phyloP scores from a whole-genome alignment of 2,113 vertebrate species.

The Nyctereutes procyonoides region DNA sequence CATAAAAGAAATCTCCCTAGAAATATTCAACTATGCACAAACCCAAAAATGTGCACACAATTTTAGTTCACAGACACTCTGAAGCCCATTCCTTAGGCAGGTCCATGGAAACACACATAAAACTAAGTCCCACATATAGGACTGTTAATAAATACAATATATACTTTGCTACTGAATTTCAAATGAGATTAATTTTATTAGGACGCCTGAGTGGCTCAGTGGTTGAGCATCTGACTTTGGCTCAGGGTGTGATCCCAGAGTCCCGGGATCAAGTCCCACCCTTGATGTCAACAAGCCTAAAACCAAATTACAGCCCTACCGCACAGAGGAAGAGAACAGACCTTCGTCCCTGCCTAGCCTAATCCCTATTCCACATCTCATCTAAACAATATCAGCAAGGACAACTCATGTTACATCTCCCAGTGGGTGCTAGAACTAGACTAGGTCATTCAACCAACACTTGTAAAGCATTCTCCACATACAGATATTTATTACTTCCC shows the following conservation, averaged over 20 bases:
- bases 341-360: background rate
- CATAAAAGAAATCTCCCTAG: background rate
- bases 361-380: background rate
- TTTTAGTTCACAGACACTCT: background rate
- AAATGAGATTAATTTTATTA: background rate
- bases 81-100: background rate
- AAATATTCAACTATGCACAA: background rate
- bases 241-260: no score
- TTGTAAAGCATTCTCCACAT: background rate
- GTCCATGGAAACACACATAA: background rate
- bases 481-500: background rate
- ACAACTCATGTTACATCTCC: background rate
- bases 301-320: background rate
- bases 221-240: no score
- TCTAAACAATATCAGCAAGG: background rate
- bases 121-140: background rate
- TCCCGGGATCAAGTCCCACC: no score
- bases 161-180: background rate
- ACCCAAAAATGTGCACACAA: background rate
- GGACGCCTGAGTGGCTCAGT: no score
- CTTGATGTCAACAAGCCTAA: background rate
- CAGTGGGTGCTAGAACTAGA: background rate
- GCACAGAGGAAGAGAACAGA: background rate
- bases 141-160: background rate
- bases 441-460: background rate